These are phyloP conservation scores for Paradisaea rubra DNA, from an alignment of 2,113 vertebrate species.

Conservation along the genomic window DNA sequence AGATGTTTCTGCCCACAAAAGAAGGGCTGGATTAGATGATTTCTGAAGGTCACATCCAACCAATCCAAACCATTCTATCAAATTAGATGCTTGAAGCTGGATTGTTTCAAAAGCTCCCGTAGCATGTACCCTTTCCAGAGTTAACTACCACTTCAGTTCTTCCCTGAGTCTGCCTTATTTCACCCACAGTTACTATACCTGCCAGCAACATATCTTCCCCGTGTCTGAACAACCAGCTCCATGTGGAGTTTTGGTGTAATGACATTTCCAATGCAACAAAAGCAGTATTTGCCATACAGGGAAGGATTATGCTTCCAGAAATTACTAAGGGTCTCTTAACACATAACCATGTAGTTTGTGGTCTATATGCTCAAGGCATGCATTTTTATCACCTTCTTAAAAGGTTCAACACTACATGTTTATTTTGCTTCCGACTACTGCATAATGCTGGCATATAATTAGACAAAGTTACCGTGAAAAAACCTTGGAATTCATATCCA, in stretches of 20 bases:
- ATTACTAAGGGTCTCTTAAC: background rate
- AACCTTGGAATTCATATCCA: background rate
- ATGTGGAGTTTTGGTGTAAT: background rate
- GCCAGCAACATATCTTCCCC: background rate
- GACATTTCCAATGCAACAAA: background rate
- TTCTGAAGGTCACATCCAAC: background rate
- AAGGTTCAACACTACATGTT: background rate
- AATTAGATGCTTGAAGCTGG: background rate
- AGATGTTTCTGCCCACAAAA: background rate
- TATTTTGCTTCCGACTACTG: background rate
- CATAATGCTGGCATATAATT: background rate
- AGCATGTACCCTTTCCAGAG: background rate
- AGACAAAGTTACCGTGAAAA: background rate
- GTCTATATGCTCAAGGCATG: background rate
- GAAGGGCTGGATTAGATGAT: background rate
- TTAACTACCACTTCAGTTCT: background rate
- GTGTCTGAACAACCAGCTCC: background rate
- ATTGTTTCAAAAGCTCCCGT: background rate
- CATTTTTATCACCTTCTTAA: background rate
- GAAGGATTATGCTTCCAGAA: background rate
- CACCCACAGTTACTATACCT: background rate
- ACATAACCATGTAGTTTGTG: background rate
- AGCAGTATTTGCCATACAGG: background rate
- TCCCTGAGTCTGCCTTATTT: background rate
- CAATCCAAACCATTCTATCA: background rate